These are phyloP conservation scores for Centropus bengalensis DNA, from an alignment of 2,113 vertebrate species.

Conservation along the genomic window DNA sequence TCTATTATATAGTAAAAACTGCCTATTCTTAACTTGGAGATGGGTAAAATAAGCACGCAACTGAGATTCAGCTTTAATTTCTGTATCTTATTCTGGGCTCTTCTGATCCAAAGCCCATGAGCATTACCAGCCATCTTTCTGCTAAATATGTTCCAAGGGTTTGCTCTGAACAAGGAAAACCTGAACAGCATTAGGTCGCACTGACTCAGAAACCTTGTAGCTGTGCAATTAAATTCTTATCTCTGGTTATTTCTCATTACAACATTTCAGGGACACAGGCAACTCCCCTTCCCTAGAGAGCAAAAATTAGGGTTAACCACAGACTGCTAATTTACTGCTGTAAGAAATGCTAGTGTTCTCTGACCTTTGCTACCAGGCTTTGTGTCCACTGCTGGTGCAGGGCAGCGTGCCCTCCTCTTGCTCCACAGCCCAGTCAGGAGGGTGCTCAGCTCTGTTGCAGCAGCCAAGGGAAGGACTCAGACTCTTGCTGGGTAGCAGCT, in stretches of 20 bases:
- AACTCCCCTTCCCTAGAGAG: too few species aligned
- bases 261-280: too few species aligned
- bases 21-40: not conserved
- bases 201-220: too few species aligned
- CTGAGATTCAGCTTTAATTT: not conserved
- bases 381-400: too few species aligned
- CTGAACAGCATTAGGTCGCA: too few species aligned
- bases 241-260: too few species aligned
- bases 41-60: not conserved
- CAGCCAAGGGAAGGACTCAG: not conserved
- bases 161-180: not conserved
- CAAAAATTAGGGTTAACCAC: too few species aligned
- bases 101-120: not conserved
- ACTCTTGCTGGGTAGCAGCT: not conserved
- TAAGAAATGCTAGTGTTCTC: not conserved
- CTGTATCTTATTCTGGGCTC: not conserved
- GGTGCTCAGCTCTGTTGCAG: not conserved
- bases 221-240: too few species aligned
- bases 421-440: accelerated
- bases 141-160: not conserved
- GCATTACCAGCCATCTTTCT: not conserved
- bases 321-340: too few species aligned
- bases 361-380: not conserved
- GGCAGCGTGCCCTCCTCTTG: too few species aligned
- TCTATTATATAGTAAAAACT: not conserved